A percentile compares a stretch with the other conserved stretches of the same genome.
phyloP scores from a whole-genome alignment of 2,113 vertebrate genomes.

The Muntiacus muntjak region DNA sequence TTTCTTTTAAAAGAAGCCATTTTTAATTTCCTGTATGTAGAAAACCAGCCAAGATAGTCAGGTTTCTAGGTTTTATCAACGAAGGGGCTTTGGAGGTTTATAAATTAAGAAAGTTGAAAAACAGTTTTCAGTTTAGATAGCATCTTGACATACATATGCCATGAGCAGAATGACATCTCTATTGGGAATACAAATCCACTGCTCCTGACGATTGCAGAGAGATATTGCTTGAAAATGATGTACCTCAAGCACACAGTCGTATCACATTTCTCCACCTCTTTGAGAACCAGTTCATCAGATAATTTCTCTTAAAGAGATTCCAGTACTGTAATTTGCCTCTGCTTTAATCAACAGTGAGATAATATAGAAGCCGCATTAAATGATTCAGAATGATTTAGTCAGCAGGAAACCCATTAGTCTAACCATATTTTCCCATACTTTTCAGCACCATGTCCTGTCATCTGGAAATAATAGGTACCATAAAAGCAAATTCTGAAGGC shows the following conservation, averaged over 20 bases:
- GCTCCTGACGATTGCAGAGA: slow-evolving; percentile 27
- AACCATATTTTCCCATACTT: slow-evolving; percentile 84
- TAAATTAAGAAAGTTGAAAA: slow-evolving; percentile 62
- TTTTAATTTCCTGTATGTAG: slow-evolving; percentile 76
- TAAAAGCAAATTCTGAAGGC: slow-evolving; percentile 78
- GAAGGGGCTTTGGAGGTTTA: slow-evolving; percentile 40
- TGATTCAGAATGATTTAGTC: slow-evolving; percentile 80
- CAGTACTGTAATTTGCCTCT: slow-evolving; percentile 75
- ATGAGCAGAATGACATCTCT: slow-evolving; percentile 38
- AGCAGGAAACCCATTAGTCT: slow-evolving; percentile 83
- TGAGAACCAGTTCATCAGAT: slow-evolving; percentile 73
- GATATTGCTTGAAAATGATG: slow-evolving; percentile 48
- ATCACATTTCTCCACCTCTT: slow-evolving; percentile 73
- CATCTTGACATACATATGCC: slow-evolving; percentile 38
- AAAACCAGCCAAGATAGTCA: slow-evolving; percentile 50
- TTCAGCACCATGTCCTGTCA: slow-evolving; percentile 84
- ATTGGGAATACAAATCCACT: slow-evolving; percentile 56
- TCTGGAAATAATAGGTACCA: slow-evolving; percentile 88
- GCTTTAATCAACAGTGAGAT: slow-evolving; percentile 79
- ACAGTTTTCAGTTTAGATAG: slow-evolving; percentile 59
- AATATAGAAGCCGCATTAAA: slow-evolving; percentile 76
- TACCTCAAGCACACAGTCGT: background rate
- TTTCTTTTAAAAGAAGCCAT: slow-evolving; percentile 66
- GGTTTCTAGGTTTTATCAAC: slow-evolving; percentile 47
- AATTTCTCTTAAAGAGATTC: slow-evolving; percentile 78